phyloP scores from a whole-genome alignment of 2,888 invertebrate species.

The Exephanes ischioxanthus region DNA sequence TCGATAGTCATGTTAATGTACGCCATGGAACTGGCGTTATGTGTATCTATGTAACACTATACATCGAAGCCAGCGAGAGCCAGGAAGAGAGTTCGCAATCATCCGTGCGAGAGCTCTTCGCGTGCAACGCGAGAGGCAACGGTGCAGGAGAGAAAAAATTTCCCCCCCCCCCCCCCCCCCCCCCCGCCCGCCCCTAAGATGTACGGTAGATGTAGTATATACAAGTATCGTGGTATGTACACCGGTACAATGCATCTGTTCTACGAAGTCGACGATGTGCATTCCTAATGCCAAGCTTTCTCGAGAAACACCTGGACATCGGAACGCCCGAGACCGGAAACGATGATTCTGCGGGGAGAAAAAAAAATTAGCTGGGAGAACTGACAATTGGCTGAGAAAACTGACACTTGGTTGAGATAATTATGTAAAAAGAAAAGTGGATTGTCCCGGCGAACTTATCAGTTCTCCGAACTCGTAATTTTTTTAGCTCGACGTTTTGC shows the following conservation, averaged over 20 bases:
- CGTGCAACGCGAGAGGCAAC: slow-evolving; percentile 5
- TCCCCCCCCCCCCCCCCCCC: slow-evolving; percentile 25
- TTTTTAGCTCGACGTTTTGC: too few species aligned
- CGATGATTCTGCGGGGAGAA: neutral
- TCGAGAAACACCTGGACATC: slow-evolving; percentile 10
- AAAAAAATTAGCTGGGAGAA: too few species aligned
- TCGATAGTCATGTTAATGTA: slow-evolving; percentile 11
- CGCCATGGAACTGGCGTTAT: slow-evolving; percentile 16
- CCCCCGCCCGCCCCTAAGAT: slow-evolving; percentile 37
- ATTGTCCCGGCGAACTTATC: too few species aligned
- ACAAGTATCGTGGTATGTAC: slow-evolving; percentile 33
- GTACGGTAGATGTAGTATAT: neutral
- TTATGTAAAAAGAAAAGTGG: too few species aligned
- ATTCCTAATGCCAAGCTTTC: slow-evolving; percentile 12
- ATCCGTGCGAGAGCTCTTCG: slow-evolving; percentile 40
- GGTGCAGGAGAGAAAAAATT: neutral
- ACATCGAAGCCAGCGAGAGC: slow-evolving; percentile 32
- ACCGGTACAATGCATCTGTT: slow-evolving; percentile 43
- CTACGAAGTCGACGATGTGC: slow-evolving; percentile 7
- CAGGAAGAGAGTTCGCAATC: slow-evolving; percentile 51
- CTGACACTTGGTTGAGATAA: too few species aligned
- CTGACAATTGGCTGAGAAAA: too few species aligned
- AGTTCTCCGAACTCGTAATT: too few species aligned
- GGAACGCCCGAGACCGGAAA: neutral
- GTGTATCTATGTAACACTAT: slow-evolving; percentile 28